These are phyloP conservation scores for Hydra vulgaris DNA, from an alignment of 30 jellyfish, hydroid and myxozoan genomes.

Conservation along the genomic window DNA sequence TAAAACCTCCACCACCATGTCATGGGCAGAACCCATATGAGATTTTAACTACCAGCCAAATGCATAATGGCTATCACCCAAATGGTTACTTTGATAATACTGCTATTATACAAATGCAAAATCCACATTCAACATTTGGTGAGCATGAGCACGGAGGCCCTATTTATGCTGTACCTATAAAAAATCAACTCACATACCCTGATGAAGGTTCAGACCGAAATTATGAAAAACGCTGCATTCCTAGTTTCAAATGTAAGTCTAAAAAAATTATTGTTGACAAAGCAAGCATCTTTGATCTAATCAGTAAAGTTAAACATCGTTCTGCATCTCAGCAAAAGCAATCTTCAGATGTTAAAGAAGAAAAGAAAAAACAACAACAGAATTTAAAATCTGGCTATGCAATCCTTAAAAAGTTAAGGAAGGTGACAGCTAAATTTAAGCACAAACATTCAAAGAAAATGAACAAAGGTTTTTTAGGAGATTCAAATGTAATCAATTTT, in stretches of 20 bases:
- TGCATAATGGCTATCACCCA: slow-evolving; percentile 14
- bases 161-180: slow-evolving; percentile 13
- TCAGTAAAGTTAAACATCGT: not conserved
- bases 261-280: not conserved
- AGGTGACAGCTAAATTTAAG: not conserved
- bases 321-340: not conserved
- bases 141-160: slow-evolving; percentile 19
- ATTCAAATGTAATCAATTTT: too few relatives aligned
- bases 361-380: not conserved
- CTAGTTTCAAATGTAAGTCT: not conserved
- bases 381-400: not conserved
- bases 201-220: not conserved
- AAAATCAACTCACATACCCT: slow-evolving; percentile 21
- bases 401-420: not conserved
- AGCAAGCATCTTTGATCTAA: not conserved
- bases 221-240: not conserved
- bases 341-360: not conserved
- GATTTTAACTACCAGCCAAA: slow-evolving; percentile 20
- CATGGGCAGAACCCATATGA: slow-evolving; percentile 32
- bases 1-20: slow-evolving; percentile 25
- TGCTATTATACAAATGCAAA: slow-evolving; percentile 21
- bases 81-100: slow-evolving; percentile 24
- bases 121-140: slow-evolving; percentile 12
- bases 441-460: not conserved
- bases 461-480: not conserved